Evolutionary conservation across 92 coral and sea anemone genomes (phyloP).

Genomic region (Actinernus sp.): DNA sequence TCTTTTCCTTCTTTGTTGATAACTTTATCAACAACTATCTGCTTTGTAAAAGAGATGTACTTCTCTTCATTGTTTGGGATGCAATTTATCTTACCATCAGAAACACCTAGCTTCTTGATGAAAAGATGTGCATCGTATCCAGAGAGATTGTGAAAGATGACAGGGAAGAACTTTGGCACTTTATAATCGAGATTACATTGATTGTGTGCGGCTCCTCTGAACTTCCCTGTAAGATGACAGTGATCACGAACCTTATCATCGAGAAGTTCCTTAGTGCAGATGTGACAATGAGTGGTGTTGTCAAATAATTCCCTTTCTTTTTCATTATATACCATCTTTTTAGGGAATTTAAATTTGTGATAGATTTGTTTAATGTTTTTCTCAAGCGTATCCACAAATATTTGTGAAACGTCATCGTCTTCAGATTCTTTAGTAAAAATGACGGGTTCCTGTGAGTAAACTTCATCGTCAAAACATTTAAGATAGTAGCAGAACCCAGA

Average conservation of each 20-base stretch:
- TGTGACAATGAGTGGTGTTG: constrained; percentile 49
- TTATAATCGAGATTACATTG: constrained; percentile 19
- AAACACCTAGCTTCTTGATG: constrained; percentile 40
- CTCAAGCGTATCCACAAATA: too few species aligned
- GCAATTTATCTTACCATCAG: constrained; percentile 44
- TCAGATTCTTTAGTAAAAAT: constrained; percentile 18
- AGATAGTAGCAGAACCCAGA: constrained; percentile 38
- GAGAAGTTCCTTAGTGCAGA: constrained; percentile 13
- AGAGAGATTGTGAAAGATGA: constrained; percentile 54
- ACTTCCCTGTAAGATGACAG: constrained; percentile 61
- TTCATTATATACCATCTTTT: too few species aligned
- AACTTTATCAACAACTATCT: too few species aligned
- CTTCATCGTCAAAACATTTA: too few species aligned
- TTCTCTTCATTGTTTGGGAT: constrained; percentile 68
- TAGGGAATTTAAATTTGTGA: constrained; percentile 22
- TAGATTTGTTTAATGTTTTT: constrained; percentile 41
- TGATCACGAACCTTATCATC: constrained; percentile 48
- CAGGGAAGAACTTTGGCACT: constrained; percentile 54
- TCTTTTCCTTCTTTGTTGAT: too few species aligned
- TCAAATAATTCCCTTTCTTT: too few species aligned
- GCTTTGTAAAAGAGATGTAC: too few species aligned
- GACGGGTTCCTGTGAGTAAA: constrained; percentile 22
- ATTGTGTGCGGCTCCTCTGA: constrained; percentile 56
- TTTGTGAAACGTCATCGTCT: too few species aligned
- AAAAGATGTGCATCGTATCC: constrained; percentile 65